Percentiles rank a stretch among this genome's conserved stretches.
Conservation (phyloP, 2,113 vertebrate species). For the Notarius quadriscutis region DNA sequence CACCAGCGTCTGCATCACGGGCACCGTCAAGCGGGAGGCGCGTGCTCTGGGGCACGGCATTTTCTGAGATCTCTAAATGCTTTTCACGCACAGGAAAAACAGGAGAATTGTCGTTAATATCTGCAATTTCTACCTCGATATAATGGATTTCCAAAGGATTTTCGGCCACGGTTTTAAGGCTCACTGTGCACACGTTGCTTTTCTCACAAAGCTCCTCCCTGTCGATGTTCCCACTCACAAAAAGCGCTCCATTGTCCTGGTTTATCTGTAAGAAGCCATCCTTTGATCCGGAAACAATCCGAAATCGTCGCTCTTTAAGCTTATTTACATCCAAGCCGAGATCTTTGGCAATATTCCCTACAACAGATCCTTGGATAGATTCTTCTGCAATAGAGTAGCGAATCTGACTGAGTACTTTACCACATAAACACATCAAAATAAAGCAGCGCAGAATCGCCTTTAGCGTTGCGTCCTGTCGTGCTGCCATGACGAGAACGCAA, state of each 20-base stretch:
- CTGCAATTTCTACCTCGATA: conserved; percentile 49
- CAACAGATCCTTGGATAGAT: conserved; percentile 42
- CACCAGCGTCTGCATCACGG: conserved; percentile 47
- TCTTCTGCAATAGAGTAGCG: conserved; percentile 56
- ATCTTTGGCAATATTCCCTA: conserved; percentile 58
- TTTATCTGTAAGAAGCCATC: conserved; percentile 54
- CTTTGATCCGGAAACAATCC: conserved; percentile 51
- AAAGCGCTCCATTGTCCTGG: conserved; percentile 46
- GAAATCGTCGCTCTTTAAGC: conserved; percentile 38
- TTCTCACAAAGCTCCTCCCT: conserved; percentile 54
- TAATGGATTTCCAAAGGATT: conserved; percentile 60
- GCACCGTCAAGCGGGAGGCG: conserved; percentile 50
- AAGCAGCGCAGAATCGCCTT: conserved; percentile 2
- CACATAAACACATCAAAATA: conserved; percentile 18
- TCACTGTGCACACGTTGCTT: conserved; percentile 30
- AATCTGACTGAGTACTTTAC: conserved; percentile 37
- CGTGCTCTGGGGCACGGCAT: conserved; percentile 40
- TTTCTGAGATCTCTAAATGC: conserved; percentile 48
- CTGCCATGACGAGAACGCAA: conserved; percentile 6
- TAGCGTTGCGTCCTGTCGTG: background rate
- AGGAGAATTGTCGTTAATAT: conserved; percentile 57
- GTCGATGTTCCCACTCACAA: conserved; percentile 51
- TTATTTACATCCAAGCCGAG: conserved; percentile 58
- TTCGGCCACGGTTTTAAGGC: conserved; percentile 54
- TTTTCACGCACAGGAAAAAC: conserved; percentile 47